A percentile compares a stretch with the other conserved stretches of the same genome.
Conservation (phyloP, 2,797 vertebrate genomes). For the Psittacula derbiana region DNA sequence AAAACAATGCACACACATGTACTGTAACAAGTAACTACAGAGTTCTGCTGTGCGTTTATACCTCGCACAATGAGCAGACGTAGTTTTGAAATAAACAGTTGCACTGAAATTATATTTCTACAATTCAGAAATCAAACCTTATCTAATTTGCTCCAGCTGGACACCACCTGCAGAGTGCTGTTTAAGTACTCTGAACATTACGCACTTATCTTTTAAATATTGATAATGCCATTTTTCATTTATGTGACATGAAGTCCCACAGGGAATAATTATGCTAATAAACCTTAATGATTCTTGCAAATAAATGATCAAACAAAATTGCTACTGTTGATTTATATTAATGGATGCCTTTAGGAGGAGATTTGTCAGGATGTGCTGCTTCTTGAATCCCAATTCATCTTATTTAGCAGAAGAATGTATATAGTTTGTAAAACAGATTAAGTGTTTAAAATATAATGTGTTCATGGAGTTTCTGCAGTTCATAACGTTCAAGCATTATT, state of each 20-base stretch:
- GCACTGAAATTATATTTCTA: constrained; percentile 48
- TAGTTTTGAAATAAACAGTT: constrained; percentile 46
- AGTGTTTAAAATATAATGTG: constrained; percentile 75
- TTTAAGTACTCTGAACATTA: constrained; percentile 73
- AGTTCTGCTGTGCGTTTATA: not conserved
- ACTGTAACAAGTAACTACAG: not conserved
- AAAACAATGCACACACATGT: not conserved
- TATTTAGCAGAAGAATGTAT: constrained; percentile 75
- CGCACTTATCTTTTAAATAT: constrained; percentile 81
- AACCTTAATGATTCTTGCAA: constrained; percentile 85
- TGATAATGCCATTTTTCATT: constrained; percentile 85
- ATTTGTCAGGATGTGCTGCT: constrained; percentile 77
- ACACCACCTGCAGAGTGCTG: constrained; percentile 79
- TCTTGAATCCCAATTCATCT: constrained; percentile 79
- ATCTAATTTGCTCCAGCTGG: constrained; percentile 77
- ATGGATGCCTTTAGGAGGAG: constrained; percentile 83
- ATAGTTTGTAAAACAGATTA: constrained; percentile 76
- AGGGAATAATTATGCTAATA: constrained; percentile 87
- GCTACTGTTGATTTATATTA: constrained; percentile 85
- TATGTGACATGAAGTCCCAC: constrained; percentile 78
- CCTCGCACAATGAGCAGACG: not conserved
- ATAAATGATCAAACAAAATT: constrained; percentile 85
- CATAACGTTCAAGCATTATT: constrained; percentile 56
- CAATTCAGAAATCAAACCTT: constrained; percentile 65
- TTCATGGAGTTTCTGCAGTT: constrained; percentile 70